Base-by-base conservation (phyloP, 2,797 vertebrate genomes). In the Erethizon dorsatum region DNA sequence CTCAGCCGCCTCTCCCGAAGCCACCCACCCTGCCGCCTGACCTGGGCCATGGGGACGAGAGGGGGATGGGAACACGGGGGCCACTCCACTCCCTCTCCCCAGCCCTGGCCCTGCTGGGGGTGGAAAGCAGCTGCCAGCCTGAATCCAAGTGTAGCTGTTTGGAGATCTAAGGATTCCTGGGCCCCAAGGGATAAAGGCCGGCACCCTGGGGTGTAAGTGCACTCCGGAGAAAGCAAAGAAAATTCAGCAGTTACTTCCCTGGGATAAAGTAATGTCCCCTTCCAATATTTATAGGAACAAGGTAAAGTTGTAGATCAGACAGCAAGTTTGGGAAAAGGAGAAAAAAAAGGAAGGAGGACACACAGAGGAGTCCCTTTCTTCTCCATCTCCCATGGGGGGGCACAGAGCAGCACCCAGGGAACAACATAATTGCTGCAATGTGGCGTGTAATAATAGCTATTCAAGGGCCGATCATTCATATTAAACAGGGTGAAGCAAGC, bases 401-500 rank as follows among this genome's bases (percentile, higher is more conserved):
- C 88, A 91, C 80, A 98, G 99, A 99, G 99, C 98, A 98, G 99
- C 98, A 99, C 99, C 99, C 98, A 99, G 99, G 98, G 99, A 99
- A 99, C 99, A 99, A 99, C 99, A 99, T 99, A 99, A 99, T 99
- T 99, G 99, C 99, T 99, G 99, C 99, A 99, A 99, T 99, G 99
- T 99, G 98, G 98, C 99, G 98, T 99, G 99, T 99, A 99, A 99
- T 99, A 99, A 99, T 99, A 99, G 99, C 99, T 99, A 99, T 99
- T 99, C 99, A 99, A 99, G 99, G 99, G 99, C 99, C 98, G 99
- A 99, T 99, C 99, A 99, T 99, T 99, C 99, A 99, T 99, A 99
- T 99, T 99, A 99, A 99, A 99, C 99, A 99, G 99, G 99, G 99
- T 99, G 99, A 99, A 99, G 99, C 99, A 99, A 99, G 99, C 99